Evolutionary conservation across 2,888 invertebrate genomes (phyloP).

Genomic region (Protonemura montana): DNA sequence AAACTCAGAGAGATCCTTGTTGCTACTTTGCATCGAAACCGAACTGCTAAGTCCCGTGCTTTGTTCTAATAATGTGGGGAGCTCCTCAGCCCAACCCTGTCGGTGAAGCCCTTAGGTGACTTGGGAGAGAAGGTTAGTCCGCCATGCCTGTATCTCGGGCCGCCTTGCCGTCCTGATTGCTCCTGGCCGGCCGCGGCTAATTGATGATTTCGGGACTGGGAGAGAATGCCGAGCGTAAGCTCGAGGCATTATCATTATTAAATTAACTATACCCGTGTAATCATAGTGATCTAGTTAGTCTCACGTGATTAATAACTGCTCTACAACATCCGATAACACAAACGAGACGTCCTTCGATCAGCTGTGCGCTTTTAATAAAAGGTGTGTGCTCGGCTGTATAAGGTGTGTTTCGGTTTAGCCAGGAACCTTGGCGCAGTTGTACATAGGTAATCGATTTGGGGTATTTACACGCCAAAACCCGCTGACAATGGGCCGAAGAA

Average conservation of each 20-base stretch:
- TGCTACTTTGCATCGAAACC: constrained; percentile 32
- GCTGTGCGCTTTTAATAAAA: background rate
- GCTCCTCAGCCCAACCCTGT: background rate
- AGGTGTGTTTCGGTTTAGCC: background rate
- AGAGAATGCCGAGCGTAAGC: background rate
- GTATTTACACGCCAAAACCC: background rate
- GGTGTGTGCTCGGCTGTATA: background rate
- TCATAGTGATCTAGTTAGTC: background rate
- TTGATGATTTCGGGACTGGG: background rate
- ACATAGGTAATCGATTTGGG: background rate
- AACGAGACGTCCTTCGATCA: background rate
- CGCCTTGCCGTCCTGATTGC: background rate
- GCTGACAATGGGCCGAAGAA: background rate
- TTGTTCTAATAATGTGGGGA: background rate
- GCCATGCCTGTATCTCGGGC: background rate
- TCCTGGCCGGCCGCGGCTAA: background rate
- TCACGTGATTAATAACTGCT: background rate
- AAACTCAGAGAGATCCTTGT: constrained; percentile 14
- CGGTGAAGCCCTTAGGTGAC: background rate
- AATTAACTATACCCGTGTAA: background rate
- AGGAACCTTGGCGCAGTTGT: background rate
- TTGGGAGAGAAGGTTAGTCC: background rate
- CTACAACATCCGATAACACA: background rate
- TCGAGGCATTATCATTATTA: background rate
- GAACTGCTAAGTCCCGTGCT: constrained; percentile 24